These are phyloP conservation scores for Bombus haemorrhoidalis DNA, from an alignment of 1,140 invertebrate species.

Conservation along the genomic window DNA sequence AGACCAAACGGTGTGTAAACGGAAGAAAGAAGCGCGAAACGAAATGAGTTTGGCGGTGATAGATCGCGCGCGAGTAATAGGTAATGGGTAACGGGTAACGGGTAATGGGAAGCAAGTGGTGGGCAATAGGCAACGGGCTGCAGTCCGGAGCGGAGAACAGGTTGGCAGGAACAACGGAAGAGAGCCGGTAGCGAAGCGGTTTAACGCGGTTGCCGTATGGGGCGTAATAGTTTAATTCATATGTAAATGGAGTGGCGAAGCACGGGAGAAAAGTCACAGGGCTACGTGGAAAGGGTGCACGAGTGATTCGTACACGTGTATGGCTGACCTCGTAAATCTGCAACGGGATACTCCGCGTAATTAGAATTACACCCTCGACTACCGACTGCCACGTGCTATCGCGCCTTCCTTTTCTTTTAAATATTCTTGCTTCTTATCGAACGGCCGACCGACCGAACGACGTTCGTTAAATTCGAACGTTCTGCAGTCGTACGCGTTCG, in stretches of 20 bases:
- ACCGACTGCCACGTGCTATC: conserved; percentile 23
- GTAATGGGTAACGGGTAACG: neutral
- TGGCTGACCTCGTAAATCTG: conserved; percentile 78
- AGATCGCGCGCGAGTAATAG: neutral
- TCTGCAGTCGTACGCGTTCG: no score
- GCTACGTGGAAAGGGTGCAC: conserved; percentile 60
- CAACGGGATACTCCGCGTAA: conserved; percentile 78
- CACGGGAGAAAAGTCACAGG: conserved; percentile 60
- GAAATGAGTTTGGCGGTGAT: neutral
- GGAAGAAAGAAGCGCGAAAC: neutral
- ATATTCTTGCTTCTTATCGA: neutral
- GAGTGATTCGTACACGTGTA: conserved; percentile 68
- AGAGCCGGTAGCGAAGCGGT: neutral
- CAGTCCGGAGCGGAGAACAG: neutral
- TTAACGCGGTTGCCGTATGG: conserved; percentile 26
- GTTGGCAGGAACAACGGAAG: neutral
- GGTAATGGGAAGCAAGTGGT: neutral
- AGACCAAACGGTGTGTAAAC: neutral
- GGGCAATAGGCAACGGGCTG: neutral
- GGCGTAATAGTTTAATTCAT: conserved; percentile 80
- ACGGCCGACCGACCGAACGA: no score
- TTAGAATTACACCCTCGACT: conserved; percentile 73
- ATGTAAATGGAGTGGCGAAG: conserved; percentile 78
- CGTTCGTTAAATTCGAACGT: no score
- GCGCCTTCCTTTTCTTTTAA: neutral